phyloP scores from a whole-genome alignment of 2,797 vertebrate genomes.

The Chrosomus eos region DNA sequence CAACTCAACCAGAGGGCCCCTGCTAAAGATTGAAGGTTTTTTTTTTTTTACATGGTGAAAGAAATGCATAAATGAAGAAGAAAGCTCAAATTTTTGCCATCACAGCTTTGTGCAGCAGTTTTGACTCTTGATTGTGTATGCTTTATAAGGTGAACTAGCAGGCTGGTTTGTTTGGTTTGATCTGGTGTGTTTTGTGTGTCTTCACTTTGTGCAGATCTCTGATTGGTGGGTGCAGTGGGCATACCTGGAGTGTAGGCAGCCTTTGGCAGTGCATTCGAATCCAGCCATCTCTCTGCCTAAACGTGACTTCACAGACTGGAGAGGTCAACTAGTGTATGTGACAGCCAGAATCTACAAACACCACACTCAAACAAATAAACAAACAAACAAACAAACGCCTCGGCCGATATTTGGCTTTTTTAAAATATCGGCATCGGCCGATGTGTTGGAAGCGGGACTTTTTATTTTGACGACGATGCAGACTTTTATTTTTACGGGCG shows the following conservation, averaged over 20 bases:
- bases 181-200: neutral
- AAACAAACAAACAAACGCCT: too few relatives aligned
- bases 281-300: conserved; percentile 84
- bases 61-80: too few relatives aligned
- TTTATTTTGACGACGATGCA: too few relatives aligned
- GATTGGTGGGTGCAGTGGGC: conserved; percentile 85
- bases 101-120: neutral
- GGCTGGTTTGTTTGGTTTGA: neutral
- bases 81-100: neutral
- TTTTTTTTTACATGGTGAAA: too few relatives aligned
- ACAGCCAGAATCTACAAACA: neutral
- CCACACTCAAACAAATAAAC: neutral
- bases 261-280: conserved; percentile 82
- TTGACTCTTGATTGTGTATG: neutral
- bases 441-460: too few relatives aligned
- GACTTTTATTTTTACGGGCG: too few relatives aligned
- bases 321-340: conserved; percentile 83
- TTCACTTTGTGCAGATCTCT: conserved; percentile 70
- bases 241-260: conserved; percentile 80
- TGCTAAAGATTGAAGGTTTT: too few relatives aligned
- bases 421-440: too few relatives aligned
- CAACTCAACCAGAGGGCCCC: too few relatives aligned
- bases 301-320: conserved; percentile 83
- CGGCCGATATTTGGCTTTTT: too few relatives aligned
- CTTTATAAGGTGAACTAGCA: neutral